Conservation (phyloP, 2,797 vertebrate species). For the Fundulus diaphanus region DNA sequence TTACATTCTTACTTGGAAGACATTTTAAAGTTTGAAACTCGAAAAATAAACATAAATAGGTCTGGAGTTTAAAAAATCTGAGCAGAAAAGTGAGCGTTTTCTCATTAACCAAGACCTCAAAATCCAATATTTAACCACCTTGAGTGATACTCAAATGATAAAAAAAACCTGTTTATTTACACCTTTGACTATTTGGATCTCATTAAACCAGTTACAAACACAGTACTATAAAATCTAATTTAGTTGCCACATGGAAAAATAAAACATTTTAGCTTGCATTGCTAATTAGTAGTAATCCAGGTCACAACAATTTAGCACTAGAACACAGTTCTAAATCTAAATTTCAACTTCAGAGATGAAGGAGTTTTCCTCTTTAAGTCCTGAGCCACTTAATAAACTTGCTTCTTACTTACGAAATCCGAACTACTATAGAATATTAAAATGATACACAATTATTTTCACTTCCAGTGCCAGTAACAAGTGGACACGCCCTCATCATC, state of each 20-base stretch:
- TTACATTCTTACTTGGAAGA: not conserved
- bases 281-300: not conserved
- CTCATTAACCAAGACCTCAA: not conserved
- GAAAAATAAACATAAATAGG: not conserved
- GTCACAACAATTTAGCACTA: not conserved
- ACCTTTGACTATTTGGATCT: not conserved
- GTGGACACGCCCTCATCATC: not conserved
- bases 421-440: not conserved
- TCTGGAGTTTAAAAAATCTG: not conserved
- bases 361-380: no score
- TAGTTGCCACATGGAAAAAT: not conserved
- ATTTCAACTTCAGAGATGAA: not conserved
- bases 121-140: not conserved
- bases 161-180: not conserved
- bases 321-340: not conserved
- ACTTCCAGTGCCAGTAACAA: not conserved
- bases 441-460: not conserved
- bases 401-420: not conserved
- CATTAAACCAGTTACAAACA: not conserved
- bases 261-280: not conserved
- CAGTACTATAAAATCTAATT: not conserved
- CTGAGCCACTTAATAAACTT: not conserved
- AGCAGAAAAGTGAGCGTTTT: not conserved
- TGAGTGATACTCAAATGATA: not conserved
- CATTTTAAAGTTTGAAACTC: not conserved